phyloP scores from a whole-genome alignment of 2,113 vertebrate species.

The Notothenia rossii region DNA sequence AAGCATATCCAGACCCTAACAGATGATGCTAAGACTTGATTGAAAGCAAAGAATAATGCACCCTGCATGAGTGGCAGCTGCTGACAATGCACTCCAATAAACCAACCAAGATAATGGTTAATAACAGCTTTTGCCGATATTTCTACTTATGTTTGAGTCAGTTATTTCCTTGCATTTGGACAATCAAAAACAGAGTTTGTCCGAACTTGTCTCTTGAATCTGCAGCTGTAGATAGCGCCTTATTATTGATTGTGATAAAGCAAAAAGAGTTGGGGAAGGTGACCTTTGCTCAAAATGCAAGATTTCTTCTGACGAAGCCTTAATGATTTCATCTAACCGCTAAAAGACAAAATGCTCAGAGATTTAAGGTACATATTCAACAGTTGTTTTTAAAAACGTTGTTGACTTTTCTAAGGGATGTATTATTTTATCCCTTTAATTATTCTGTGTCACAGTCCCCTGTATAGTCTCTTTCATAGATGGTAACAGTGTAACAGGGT shows the following conservation, averaged over 20 bases:
- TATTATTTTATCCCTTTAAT: conserved; percentile 8
- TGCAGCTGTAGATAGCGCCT: neutral
- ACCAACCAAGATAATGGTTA: too few species aligned
- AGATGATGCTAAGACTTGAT: neutral
- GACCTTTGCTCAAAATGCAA: neutral
- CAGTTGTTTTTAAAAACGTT: conserved; percentile 13
- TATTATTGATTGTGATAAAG: neutral
- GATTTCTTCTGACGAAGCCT: neutral
- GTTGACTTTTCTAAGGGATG: neutral
- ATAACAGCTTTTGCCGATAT: neutral
- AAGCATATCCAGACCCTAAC: neutral
- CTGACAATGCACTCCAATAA: neutral
- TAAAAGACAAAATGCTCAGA: neutral
- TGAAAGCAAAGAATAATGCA: neutral
- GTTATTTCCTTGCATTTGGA: neutral
- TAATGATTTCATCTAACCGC: neutral
- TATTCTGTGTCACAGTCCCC: neutral
- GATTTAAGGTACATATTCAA: neutral
- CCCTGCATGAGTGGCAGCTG: neutral
- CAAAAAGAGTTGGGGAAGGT: neutral
- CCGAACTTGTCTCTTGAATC: neutral
- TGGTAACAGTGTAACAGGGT: conserved; percentile 44
- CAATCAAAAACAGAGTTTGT: neutral
- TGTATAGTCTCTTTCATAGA: conserved; percentile 17
- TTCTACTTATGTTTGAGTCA: neutral